These are phyloP conservation scores for Thamnaconus septentrionalis DNA, from an alignment of 2,113 vertebrate genomes.

Conservation along the genomic window DNA sequence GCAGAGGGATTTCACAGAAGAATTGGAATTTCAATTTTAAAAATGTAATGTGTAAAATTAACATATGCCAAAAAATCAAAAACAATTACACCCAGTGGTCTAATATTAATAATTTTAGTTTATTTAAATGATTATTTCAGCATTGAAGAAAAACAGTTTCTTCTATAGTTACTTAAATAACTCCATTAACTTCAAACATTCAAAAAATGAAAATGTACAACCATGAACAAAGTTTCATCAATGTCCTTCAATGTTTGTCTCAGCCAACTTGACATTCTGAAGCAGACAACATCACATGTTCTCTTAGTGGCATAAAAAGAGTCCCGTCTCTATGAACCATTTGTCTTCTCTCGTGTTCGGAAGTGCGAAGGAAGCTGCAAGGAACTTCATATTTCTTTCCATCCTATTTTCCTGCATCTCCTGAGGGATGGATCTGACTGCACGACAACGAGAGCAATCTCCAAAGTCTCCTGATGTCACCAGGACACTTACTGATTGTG, in stretches of 20 bases:
- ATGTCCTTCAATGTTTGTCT: constrained; percentile 45
- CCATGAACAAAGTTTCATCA: constrained; percentile 45
- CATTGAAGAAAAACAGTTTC: constrained; percentile 65
- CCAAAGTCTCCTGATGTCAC: constrained; percentile 20
- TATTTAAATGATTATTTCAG: constrained; percentile 77
- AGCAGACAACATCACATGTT: constrained; percentile 47
- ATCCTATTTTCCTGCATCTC: constrained; percentile 8
- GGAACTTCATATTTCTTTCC: constrained; percentile 16
- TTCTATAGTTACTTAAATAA: constrained; percentile 75
- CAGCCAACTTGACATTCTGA: constrained; percentile 39
- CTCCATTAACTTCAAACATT: constrained; percentile 68
- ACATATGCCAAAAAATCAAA: not conserved
- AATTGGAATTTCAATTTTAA: too few species aligned
- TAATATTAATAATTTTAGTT: constrained; percentile 69
- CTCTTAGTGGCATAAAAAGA: constrained; percentile 39
- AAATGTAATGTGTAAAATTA: too few species aligned
- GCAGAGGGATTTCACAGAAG: too few species aligned
- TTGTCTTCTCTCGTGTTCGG: constrained; percentile 13
- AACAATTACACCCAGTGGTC: not conserved
- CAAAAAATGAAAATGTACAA: constrained; percentile 74
- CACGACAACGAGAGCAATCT: constrained; percentile 15
- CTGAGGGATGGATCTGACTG: constrained; percentile 17
- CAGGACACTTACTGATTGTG: constrained; percentile 34
- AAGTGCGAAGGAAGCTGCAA: constrained; percentile 19
- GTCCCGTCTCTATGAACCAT: constrained; percentile 13